phyloP scores from a whole-genome alignment of 2,888 invertebrate genomes.

The Belgica antarctica region DNA sequence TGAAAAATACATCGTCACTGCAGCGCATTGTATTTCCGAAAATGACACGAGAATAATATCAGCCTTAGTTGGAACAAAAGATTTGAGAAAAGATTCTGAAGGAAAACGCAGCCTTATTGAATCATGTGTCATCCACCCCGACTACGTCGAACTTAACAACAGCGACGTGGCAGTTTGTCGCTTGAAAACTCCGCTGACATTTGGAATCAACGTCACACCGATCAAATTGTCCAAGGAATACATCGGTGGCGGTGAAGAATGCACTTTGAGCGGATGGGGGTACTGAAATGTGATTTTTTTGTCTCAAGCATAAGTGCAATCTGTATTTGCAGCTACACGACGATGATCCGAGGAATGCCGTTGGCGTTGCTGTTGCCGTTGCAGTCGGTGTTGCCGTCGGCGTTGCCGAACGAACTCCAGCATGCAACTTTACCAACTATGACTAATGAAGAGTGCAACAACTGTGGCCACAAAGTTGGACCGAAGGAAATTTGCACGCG shows the following conservation, averaged over 20 bases:
- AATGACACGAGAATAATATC: constrained; percentile 49
- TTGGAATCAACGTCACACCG: constrained; percentile 46
- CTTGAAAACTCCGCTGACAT: constrained; percentile 50
- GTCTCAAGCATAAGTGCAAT: too few relatives aligned
- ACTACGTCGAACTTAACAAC: constrained; percentile 51
- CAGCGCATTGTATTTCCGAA: constrained; percentile 53
- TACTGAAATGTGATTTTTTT: too few relatives aligned
- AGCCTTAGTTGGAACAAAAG: constrained; percentile 45
- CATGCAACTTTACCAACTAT: constrained; percentile 50
- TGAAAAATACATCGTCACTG: constrained; percentile 52
- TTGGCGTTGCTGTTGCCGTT: too few relatives aligned
- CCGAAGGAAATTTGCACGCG: constrained; percentile 52
- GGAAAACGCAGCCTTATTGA: constrained; percentile 50
- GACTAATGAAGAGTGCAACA: constrained; percentile 50
- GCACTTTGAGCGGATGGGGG: constrained; percentile 50
- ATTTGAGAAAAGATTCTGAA: constrained; percentile 45
- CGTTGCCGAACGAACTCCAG: constrained; percentile 50
- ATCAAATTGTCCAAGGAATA: constrained; percentile 1
- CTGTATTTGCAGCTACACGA: too few relatives aligned
- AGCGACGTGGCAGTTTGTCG: constrained; percentile 53
- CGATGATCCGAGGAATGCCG: constrained; percentile 49
- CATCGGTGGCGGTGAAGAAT: constrained; percentile 31
- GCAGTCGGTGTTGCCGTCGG: too few relatives aligned
- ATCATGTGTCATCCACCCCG: constrained; percentile 51
- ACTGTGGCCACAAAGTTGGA: constrained; percentile 50